phyloP scores from a whole-genome alignment of 2,888 invertebrate genomes.

The Limenitis arthemis region DNA sequence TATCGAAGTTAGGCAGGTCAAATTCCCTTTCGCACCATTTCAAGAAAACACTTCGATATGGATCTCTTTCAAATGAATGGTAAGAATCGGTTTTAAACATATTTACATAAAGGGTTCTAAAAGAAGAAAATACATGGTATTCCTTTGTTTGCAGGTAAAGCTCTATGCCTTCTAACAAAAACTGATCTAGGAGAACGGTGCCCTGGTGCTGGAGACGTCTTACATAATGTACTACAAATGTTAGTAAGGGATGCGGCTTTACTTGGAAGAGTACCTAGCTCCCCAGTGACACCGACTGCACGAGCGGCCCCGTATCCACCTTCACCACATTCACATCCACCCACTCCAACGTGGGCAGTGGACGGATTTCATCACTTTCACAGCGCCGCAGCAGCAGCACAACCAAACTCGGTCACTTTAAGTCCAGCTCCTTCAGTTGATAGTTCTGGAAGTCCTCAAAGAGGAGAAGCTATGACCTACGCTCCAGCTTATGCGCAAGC shows the following conservation, averaged over 20 bases:
- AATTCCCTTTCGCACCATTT: no score
- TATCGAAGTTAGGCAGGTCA: no score
- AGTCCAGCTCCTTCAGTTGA: constrained; percentile 93
- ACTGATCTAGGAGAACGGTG: constrained; percentile 92
- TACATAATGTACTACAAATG: constrained; percentile 94
- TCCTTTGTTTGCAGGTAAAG: constrained; percentile 79
- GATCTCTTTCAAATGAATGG: constrained; percentile 98
- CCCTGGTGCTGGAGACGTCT: constrained; percentile 93
- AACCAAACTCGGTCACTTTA: constrained; percentile 91
- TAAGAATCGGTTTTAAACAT: constrained; percentile 36
- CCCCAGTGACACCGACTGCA: constrained; percentile 87
- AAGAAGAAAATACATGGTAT: not conserved
- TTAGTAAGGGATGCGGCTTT: constrained; percentile 85
- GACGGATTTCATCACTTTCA: constrained; percentile 74
- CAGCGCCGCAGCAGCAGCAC: constrained; percentile 74
- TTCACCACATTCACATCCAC: constrained; percentile 86
- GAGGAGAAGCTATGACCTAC: constrained; percentile 70
- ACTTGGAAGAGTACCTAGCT: constrained; percentile 84
- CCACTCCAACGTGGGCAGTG: constrained; percentile 83
- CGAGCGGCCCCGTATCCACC: constrained; percentile 79
- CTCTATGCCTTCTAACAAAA: constrained; percentile 90
- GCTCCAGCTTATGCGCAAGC: constrained; percentile 53
- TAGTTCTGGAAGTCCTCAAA: constrained; percentile 89
- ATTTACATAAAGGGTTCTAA: no score
- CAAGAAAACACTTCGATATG: constrained; percentile 92